Evolutionary conservation across 2,797 vertebrate species (phyloP).

Genomic region (Bucorvus abyssinicus): DNA sequence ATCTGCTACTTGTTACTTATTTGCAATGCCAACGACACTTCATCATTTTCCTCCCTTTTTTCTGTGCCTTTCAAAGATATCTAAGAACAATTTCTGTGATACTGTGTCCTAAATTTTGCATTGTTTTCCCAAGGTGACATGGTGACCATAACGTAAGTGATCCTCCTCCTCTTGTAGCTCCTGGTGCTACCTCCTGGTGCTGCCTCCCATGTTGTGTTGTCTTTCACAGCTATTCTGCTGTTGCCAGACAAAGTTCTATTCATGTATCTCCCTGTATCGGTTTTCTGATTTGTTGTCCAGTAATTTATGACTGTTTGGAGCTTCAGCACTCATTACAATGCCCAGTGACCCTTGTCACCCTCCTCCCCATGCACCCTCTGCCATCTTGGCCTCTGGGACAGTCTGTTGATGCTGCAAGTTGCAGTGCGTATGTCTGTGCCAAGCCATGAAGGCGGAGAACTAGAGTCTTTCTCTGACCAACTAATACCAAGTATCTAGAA

Average conservation of each 20-base stretch:
- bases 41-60: neutral
- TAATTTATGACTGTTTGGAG: conserved; percentile 31
- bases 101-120: neutral
- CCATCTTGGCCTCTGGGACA: neutral
- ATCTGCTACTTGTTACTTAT: neutral
- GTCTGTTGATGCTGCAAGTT: neutral
- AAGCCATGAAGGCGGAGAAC: neutral
- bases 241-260: conserved; percentile 13
- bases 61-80: neutral
- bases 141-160: neutral
- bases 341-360: conserved; percentile 6
- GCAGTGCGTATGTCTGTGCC: neutral
- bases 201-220: conserved; percentile 21
- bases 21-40: neutral
- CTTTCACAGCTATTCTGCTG: conserved; percentile 16
- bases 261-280: neutral
- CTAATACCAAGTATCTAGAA: neutral
- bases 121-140: neutral
- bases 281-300: conserved; percentile 28
- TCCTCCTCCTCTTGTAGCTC: neutral
- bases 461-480: neutral
- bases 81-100: neutral
- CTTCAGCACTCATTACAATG: conserved; percentile 32
- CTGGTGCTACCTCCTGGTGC: neutral
- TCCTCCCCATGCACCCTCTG: neutral